Conservation (phyloP, 2,113 vertebrate species). For the Leptosomus discolor region DNA sequence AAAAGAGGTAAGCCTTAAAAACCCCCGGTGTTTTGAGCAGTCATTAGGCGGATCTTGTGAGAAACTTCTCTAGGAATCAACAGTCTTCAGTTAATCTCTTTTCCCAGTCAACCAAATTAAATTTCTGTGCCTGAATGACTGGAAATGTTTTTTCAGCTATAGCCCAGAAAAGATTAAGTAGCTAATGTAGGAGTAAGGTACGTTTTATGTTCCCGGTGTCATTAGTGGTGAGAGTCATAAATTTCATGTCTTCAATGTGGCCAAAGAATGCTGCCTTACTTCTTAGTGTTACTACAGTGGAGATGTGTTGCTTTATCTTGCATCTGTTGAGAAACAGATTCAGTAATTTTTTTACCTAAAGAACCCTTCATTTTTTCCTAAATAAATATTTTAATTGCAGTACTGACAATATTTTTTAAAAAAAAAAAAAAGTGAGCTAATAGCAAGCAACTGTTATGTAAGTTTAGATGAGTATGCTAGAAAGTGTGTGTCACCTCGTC, state of each 20-base stretch:
- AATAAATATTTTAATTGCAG: neutral
- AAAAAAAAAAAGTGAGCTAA: neutral
- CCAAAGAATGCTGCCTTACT: neutral
- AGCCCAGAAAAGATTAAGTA: neutral
- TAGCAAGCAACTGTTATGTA: neutral
- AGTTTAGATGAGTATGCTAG: neutral
- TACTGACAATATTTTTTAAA: neutral
- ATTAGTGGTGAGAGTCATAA: neutral
- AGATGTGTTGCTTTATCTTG: neutral
- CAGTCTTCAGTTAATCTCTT: neutral
- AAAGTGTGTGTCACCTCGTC: neutral
- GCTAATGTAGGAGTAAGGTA: neutral
- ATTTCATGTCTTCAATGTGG: neutral
- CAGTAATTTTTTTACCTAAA: neutral
- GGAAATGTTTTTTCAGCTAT: neutral
- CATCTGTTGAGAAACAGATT: neutral
- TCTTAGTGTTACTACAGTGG: neutral
- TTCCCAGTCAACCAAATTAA: neutral
- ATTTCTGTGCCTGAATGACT: neutral
- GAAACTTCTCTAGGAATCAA: neutral
- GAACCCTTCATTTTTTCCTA: neutral
- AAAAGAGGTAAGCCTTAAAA: constrained; percentile 55
- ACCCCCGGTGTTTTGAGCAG: neutral
- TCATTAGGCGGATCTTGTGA: neutral
- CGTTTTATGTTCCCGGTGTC: neutral